These are phyloP conservation scores for Pontoporia blainvillei DNA, from an alignment of 2,113 vertebrate species.

Conservation along the genomic window DNA sequence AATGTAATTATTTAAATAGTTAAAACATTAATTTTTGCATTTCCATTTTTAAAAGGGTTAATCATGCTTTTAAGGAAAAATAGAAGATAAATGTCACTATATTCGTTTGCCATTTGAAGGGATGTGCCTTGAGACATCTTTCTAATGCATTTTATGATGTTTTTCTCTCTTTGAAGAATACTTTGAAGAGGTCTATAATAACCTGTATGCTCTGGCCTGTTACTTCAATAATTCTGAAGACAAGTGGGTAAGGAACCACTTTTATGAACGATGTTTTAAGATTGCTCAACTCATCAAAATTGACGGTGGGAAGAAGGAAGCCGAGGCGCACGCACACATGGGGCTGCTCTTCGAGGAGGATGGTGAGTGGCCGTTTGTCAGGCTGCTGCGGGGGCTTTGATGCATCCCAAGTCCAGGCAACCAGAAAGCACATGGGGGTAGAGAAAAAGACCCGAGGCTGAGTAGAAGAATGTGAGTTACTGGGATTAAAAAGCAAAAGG, in stretches of 20 bases:
- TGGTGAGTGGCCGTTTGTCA: conserved; percentile 74
- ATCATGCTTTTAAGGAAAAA: background rate
- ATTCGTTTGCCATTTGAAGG: background rate
- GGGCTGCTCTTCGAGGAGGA: conserved; percentile 82
- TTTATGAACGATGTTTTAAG: conserved; percentile 82
- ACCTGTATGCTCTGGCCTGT: conserved; percentile 82
- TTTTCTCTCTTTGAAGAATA: conserved; percentile 74
- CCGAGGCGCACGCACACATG: conserved; percentile 81
- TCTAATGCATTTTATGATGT: background rate
- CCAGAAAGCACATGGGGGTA: background rate
- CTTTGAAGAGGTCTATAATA: conserved; percentile 83
- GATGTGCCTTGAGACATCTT: background rate
- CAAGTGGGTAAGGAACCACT: conserved; percentile 86
- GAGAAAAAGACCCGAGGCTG: background rate
- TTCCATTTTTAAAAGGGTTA: background rate
- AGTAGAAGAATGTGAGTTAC: background rate
- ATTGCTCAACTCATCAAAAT: conserved; percentile 79
- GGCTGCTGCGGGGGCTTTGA: background rate
- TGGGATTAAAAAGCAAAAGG: background rate
- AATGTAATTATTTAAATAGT: background rate
- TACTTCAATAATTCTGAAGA: conserved; percentile 84
- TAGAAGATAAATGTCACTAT: background rate
- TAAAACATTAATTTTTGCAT: background rate
- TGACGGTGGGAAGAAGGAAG: conserved; percentile 84
- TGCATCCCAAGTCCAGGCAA: background rate